Evolutionary conservation across 2,113 vertebrate genomes (phyloP).

Genomic region (Apteryx owenii): DNA sequence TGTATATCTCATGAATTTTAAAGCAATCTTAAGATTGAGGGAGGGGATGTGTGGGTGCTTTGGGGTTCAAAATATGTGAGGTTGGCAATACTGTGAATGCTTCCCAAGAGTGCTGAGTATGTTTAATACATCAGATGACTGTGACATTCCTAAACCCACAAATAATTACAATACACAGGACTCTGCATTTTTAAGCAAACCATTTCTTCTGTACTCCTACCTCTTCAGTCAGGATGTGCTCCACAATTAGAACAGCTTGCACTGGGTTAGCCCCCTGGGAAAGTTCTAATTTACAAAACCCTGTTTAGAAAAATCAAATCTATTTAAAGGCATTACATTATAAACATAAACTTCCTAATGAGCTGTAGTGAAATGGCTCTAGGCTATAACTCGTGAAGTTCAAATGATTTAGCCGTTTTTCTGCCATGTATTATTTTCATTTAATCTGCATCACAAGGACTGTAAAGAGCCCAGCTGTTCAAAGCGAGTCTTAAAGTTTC

Average conservation of each 20-base stretch:
- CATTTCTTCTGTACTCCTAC: constrained; percentile 36
- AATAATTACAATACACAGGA: constrained; percentile 26
- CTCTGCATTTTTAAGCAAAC: neutral
- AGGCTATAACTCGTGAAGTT: constrained; percentile 78
- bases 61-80: neutral
- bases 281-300: constrained; percentile 80
- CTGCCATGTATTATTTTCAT: constrained; percentile 76
- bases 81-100: neutral
- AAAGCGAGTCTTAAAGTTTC: constrained; percentile 57
- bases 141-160: constrained; percentile 31
- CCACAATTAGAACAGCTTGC: constrained; percentile 73
- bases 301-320: constrained; percentile 78
- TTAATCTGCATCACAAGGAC: constrained; percentile 75
- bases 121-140: constrained; percentile 27
- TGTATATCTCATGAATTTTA: neutral
- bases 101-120: neutral
- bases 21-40: neutral
- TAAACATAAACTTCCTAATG: constrained; percentile 83
- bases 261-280: constrained; percentile 71
- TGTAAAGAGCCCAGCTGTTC: constrained; percentile 80
- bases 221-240: constrained; percentile 66
- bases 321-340: constrained; percentile 81
- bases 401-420: constrained; percentile 76
- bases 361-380: constrained; percentile 77
- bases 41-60: accelerated